Base-by-base conservation (phyloP, 2,888 invertebrate genomes). In the Orthosia incerta region DNA sequence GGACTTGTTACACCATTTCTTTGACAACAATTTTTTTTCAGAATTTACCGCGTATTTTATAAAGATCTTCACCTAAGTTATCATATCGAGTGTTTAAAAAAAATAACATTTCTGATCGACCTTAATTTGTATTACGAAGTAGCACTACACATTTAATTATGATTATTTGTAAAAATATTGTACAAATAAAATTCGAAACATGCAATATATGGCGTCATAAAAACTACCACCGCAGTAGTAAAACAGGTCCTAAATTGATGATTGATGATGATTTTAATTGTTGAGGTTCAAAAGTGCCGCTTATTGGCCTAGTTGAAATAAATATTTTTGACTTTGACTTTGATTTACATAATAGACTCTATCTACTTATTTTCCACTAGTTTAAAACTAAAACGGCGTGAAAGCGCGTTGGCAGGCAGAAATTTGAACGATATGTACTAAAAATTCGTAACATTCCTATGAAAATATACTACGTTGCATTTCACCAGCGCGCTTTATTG, bases 331-430 rank as follows among this genome's bases (percentile, higher is more conserved):
- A n/a, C n/a, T n/a, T n/a, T n/a, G n/a, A n/a, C n/a, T n/a, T n/a
- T n/a, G n/a, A n/a, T n/a, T n/a, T n/a, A n/a, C n/a, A n/a, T 20
- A 48, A 57, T 59, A 63, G 57, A 53, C 63, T 70, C 1, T 53
- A 20, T 53, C 39, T 63, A 15, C 31, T 45, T 59, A 63, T 51
- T 50, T 62, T 3, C 53, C 16, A 26, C 20, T 59, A 59, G 18
- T 53, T 56, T 31, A 65, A 12, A 68, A 68, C 26, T 79, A 80
- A 48, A 66, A 53, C 53, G 53, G 60, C 46, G 39, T 63, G 63
- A 46, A 48, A 50, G 16, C 39, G 39, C 50, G 13, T 61, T 65
- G 45, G 64, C 48, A 57, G 4, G 39, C 61, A 60, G 12, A 78
- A 64, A 15, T 26, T 57, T 53, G 26, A 66, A 57, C 53, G 31